Conservation (phyloP, 2,888 invertebrate genomes). For the Maniola hyperantus region DNA sequence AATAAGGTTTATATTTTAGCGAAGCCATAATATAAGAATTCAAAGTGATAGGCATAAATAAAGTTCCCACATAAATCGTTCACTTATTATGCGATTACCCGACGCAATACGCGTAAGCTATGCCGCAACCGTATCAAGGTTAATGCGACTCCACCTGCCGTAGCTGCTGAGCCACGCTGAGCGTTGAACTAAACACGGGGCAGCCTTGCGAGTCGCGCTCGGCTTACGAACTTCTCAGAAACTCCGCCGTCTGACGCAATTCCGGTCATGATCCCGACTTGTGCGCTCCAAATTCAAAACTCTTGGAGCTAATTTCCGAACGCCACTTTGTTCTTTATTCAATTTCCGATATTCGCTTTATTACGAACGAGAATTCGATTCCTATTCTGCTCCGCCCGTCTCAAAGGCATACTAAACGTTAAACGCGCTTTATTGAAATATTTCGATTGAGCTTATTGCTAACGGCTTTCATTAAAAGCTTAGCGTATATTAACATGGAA, state of each 20-base stretch:
- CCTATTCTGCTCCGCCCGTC: constrained; percentile 39
- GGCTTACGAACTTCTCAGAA: constrained; percentile 75
- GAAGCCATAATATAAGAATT: no score
- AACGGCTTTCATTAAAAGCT: constrained; percentile 43
- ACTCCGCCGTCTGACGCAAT: constrained; percentile 74
- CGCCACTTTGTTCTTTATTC: constrained; percentile 81
- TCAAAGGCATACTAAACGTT: constrained; percentile 25
- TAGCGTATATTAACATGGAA: constrained; percentile 25
- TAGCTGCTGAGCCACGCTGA: constrained; percentile 22
- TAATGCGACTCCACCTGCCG: constrained; percentile 27
- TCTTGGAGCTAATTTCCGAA: constrained; percentile 80
- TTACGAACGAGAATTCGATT: constrained; percentile 58
- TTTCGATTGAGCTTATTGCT: constrained; percentile 42
- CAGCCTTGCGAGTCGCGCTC: constrained; percentile 53
- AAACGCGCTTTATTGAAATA: constrained; percentile 25
- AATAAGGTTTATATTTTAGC: no score
- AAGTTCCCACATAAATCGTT: constrained; percentile 9
- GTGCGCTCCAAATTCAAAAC: constrained; percentile 68
- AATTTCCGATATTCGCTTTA: constrained; percentile 77
- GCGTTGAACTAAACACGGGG: constrained; percentile 53
- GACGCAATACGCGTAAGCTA: constrained; percentile 13
- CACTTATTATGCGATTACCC: constrained; percentile 9
- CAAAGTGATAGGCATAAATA: neutral
- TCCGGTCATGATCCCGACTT: constrained; percentile 76
- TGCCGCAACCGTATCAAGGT: constrained; percentile 25